These are phyloP conservation scores for Prionchulus punctatus DNA, from an alignment of 2,888 invertebrate genomes.

Conservation along the genomic window DNA sequence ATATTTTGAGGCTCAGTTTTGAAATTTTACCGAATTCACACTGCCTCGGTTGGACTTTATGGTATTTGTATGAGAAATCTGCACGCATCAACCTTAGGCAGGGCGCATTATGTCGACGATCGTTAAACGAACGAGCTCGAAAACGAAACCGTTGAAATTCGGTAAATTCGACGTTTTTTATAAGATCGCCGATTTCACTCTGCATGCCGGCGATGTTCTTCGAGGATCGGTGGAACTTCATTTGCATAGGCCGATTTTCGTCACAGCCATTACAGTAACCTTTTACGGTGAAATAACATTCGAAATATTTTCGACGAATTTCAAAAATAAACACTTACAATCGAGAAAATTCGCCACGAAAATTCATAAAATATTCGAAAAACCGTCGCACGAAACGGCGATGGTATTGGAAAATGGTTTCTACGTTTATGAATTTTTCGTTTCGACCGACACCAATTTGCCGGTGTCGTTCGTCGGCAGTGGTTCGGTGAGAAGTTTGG, in stretches of 20 bases:
- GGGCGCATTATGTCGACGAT: no score
- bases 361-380: slow-evolving; percentile 8
- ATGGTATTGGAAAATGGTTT: slow-evolving; percentile 2
- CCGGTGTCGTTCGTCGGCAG: not conserved
- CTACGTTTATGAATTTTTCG: slow-evolving; percentile 12
- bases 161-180: slow-evolving; percentile 9
- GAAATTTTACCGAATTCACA: no score
- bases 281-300: slow-evolving; percentile 10
- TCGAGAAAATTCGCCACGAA: not conserved
- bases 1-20: no score
- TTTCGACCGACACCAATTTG: slow-evolving; percentile 6
- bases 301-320: not conserved
- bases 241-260: not conserved
- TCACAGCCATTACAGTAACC: slow-evolving; percentile 4
- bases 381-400: not conserved
- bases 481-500: not conserved
- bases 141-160: no score
- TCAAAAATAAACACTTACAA: no score
- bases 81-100: no score
- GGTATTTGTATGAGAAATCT: no score
- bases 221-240: slow-evolving; percentile 11
- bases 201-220: slow-evolving; percentile 5
- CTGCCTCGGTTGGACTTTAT: no score
- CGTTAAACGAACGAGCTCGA: no score
- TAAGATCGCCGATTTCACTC: slow-evolving; percentile 1